Conservation (phyloP, 2,797 vertebrate genomes). For the Pipistrellus kuhlii region DNA sequence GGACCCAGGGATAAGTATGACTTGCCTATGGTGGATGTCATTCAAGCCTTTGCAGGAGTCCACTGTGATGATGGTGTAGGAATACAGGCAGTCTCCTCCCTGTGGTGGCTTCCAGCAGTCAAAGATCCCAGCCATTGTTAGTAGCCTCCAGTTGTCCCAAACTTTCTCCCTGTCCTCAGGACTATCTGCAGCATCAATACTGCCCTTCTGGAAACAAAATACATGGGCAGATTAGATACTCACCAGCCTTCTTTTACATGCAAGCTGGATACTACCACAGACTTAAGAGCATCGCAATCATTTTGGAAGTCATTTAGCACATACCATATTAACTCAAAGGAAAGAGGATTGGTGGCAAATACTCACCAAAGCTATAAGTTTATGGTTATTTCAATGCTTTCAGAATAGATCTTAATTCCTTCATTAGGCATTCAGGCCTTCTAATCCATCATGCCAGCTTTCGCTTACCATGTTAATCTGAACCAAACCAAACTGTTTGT, state of each 20-base stretch:
- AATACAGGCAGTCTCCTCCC: conserved; percentile 93
- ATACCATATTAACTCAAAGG: background rate
- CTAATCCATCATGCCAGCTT: background rate
- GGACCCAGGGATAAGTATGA: background rate
- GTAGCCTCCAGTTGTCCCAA: conserved; percentile 92
- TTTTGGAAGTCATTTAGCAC: background rate
- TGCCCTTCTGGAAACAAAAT: conserved; percentile 72
- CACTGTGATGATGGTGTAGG: conserved; percentile 95
- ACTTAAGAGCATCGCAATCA: background rate
- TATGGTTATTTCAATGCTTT: background rate
- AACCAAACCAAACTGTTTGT: background rate
- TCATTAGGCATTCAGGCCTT: background rate
- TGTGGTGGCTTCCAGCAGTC: conserved; percentile 95
- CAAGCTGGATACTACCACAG: background rate
- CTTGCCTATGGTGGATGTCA: conserved; percentile 94
- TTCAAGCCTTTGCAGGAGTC: conserved; percentile 91
- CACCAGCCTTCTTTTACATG: background rate
- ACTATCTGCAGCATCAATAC: background rate
- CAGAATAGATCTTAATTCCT: background rate
- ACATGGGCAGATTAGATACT: background rate
- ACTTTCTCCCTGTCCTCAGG: conserved; percentile 77
- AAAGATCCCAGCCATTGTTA: conserved; percentile 98
- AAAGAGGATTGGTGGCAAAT: conserved; percentile 4
- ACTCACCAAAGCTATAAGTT: background rate
- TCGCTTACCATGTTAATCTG: background rate